phyloP scores from a whole-genome alignment of 2,113 vertebrate genomes.

The Charadrius vociferus region DNA sequence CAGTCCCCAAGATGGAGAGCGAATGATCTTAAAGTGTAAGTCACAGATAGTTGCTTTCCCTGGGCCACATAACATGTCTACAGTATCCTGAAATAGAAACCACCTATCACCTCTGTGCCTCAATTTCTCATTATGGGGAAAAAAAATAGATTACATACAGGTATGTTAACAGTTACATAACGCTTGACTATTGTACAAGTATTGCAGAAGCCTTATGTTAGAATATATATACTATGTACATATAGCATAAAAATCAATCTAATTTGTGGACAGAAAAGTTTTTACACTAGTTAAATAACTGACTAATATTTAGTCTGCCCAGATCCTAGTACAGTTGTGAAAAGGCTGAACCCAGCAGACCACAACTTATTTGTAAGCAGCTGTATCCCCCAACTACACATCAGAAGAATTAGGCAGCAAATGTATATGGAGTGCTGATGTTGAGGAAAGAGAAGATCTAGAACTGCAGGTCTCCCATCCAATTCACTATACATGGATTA shows the following conservation, averaged over 20 bases:
- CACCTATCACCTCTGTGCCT: background rate
- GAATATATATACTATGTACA: rapidly evolving
- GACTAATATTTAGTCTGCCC: background rate
- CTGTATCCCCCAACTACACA: background rate
- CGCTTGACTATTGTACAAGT: background rate
- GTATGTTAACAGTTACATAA: background rate
- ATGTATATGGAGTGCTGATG: rapidly evolving
- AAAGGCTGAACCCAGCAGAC: background rate
- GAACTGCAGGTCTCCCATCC: background rate
- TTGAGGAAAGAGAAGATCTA: background rate
- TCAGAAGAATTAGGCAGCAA: background rate
- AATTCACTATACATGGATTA: background rate
- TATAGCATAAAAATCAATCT: background rate
- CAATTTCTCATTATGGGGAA: background rate
- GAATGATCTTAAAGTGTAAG: background rate
- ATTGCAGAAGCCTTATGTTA: background rate
- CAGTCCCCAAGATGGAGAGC: background rate
- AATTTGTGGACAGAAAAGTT: background rate
- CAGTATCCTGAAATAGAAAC: too few species aligned
- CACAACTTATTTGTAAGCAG: background rate
- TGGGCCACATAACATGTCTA: too few species aligned
- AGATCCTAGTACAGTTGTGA: background rate
- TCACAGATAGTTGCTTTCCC: background rate
- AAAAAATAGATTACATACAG: background rate
- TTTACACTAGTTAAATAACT: background rate